phyloP scores from a whole-genome alignment of 2,113 vertebrate species.

The Mionectes macconnelli region DNA sequence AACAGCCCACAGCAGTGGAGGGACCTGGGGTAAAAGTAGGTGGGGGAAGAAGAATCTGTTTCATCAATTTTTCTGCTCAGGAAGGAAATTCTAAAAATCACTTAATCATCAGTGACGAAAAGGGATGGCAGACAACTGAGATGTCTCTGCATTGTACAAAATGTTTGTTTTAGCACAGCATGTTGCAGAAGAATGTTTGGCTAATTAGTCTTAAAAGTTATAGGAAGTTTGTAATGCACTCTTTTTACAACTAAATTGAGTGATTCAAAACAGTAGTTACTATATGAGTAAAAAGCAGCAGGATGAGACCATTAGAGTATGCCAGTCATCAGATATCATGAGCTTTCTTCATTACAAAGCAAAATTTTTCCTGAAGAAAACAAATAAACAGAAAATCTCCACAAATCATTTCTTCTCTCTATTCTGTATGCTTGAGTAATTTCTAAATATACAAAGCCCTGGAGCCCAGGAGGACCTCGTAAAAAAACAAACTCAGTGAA shows the following conservation, averaged over 20 bases:
- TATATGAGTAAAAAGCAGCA: neutral
- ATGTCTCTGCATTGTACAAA: rapidly evolving
- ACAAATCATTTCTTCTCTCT: neutral
- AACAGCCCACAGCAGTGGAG: neutral
- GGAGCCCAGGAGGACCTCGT: neutral
- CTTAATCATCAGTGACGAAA: neutral
- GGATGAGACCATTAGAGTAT: neutral
- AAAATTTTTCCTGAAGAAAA: neutral
- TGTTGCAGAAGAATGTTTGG: neutral
- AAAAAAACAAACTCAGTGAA: neutral
- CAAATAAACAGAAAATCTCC: neutral
- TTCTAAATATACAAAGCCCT: neutral
- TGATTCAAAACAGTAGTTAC: neutral
- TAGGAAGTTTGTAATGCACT: neutral
- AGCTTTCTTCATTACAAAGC: neutral
- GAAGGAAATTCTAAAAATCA: neutral
- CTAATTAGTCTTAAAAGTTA: neutral
- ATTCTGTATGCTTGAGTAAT: neutral
- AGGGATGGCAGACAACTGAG: neutral
- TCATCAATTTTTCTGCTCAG: neutral
- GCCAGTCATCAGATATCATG: neutral
- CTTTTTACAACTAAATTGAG: neutral
- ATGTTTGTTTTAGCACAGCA: neutral
- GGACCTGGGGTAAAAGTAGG: neutral
- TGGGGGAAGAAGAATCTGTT: neutral